Percentiles rank a stretch among this genome's conserved stretches.
Evolutionary conservation across 2,797 vertebrate species (phyloP).

Genomic region (Gymnothorax reevesii): DNA sequence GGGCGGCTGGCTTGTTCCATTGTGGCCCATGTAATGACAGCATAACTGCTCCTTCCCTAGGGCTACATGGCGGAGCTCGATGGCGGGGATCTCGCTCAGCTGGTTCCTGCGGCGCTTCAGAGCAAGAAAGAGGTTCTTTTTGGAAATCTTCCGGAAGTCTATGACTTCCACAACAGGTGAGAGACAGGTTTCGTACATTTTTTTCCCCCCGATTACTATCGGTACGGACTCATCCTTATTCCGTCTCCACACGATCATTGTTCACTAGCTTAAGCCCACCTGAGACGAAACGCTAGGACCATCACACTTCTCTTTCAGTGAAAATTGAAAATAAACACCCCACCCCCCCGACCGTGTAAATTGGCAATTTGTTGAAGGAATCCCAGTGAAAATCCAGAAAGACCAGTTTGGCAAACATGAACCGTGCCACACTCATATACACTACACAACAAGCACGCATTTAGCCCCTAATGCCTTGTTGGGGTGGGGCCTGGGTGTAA

Average conservation of each 20-base stretch:
- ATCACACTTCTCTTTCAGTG: no score
- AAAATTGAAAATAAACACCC: no score
- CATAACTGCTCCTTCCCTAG: conserved; percentile 59
- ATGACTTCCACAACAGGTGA: conserved; percentile 91
- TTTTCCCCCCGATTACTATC: neutral
- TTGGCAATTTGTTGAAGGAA: neutral
- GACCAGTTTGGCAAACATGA: neutral
- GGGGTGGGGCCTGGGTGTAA: no score
- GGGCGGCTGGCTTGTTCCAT: neutral
- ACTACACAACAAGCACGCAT: neutral
- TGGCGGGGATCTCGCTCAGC: conserved; percentile 83
- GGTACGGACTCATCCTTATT: no score
- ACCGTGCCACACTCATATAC: neutral
- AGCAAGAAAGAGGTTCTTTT: conserved; percentile 92
- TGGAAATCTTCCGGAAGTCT: conserved; percentile 90
- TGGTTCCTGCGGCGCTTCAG: conserved; percentile 83
- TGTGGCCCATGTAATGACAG: neutral
- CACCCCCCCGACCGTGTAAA: neutral
- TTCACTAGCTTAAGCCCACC: no score
- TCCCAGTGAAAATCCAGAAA: neutral
- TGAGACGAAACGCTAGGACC: no score
- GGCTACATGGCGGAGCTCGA: conserved; percentile 89
- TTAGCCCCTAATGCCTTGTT: neutral
- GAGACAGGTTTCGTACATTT: neutral
- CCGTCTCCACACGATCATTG: no score